Conservation (phyloP, 1,140 invertebrate species). For the Bombus breviceps region DNA sequence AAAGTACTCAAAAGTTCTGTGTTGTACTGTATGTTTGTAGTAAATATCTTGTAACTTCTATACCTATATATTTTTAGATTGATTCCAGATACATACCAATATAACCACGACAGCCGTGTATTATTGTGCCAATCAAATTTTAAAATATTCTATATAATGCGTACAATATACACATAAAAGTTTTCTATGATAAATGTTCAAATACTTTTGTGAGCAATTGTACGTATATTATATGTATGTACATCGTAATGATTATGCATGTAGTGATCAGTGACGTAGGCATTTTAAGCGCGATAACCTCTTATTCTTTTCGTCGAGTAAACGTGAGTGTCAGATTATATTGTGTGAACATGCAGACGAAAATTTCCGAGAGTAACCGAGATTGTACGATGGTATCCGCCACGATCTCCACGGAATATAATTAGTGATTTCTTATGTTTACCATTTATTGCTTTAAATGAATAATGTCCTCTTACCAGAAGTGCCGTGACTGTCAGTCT, state of each 20-base stretch:
- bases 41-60: background rate
- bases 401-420: background rate
- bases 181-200: too few relatives aligned
- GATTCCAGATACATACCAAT: background rate
- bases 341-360: background rate
- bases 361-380: background rate
- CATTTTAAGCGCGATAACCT: background rate
- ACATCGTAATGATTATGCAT: background rate
- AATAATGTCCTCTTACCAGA: constrained; percentile 42
- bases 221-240: too few relatives aligned
- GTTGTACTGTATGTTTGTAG: background rate
- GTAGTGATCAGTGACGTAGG: background rate
- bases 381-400: background rate
- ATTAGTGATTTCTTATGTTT: background rate
- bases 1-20: background rate
- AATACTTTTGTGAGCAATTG: too few relatives aligned
- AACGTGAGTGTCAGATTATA: background rate
- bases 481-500: constrained; percentile 4
- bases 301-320: too few relatives aligned
- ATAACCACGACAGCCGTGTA: background rate
- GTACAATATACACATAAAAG: background rate
- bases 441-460: background rate
- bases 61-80: background rate
- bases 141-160: background rate
- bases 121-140: background rate